Conservation (phyloP, 2,113 vertebrate species). For the Cygnus atratus region DNA sequence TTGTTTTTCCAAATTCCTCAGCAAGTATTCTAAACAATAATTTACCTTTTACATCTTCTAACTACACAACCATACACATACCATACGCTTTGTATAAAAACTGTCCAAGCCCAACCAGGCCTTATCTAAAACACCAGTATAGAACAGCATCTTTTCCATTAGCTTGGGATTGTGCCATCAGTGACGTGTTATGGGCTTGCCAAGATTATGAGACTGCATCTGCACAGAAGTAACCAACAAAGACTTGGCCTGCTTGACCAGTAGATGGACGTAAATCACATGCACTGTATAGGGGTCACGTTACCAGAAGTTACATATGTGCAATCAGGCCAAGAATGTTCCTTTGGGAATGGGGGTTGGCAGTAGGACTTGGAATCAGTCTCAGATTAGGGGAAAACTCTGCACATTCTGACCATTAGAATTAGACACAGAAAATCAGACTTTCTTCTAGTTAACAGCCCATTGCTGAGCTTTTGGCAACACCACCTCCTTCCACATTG, state of each 20-base stretch:
- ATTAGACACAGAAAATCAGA: neutral
- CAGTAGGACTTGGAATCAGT: neutral
- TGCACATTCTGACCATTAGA: neutral
- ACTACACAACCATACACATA: neutral
- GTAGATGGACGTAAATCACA: rapidly evolving
- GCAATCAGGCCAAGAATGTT: neutral
- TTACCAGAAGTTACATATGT: neutral
- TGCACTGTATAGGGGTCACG: neutral
- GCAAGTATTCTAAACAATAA: neutral
- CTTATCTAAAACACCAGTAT: neutral
- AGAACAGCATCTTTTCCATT: neutral
- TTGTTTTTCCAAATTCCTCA: neutral
- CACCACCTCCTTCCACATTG: neutral
- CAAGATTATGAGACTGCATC: neutral
- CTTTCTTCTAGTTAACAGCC: neutral
- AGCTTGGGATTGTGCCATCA: neutral
- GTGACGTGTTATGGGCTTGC: neutral
- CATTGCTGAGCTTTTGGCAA: neutral
- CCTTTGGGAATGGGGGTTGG: neutral
- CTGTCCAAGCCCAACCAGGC: neutral
- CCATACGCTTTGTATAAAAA: neutral
- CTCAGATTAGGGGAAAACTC: neutral
- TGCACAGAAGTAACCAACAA: neutral
- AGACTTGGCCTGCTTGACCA: neutral
- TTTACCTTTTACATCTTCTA: neutral